Percentiles rank a stretch among this genome's conserved stretches.
phyloP scores from a whole-genome alignment of 1,140 invertebrate species.

The Augochlora pura region DNA sequence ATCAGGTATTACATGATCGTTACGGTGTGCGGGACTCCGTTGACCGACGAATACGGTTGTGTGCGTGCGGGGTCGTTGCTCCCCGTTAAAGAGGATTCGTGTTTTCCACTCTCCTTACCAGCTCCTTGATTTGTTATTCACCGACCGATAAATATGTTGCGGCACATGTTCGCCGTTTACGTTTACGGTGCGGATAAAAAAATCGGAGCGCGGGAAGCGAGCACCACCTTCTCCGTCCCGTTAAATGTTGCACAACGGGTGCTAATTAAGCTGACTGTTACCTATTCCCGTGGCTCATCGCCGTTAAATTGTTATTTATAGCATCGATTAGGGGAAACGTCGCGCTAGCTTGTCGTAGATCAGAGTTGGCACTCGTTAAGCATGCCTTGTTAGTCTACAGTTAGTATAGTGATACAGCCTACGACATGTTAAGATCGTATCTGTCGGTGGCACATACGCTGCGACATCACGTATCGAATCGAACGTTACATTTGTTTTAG shows the following conservation, averaged over 20 bases:
- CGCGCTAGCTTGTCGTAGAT: not conserved
- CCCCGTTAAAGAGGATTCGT: conserved; percentile 22
- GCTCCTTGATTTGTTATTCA: conserved; percentile 23
- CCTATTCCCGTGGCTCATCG: conserved; percentile 23
- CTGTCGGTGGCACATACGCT: too few species aligned
- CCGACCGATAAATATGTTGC: conserved; percentile 20
- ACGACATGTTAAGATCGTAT: not conserved
- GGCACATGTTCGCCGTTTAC: not conserved
- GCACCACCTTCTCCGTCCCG: not conserved
- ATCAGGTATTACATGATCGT: conserved; percentile 56
- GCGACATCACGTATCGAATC: too few species aligned
- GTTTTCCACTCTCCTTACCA: conserved; percentile 46
- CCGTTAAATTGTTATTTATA: conserved; percentile 42
- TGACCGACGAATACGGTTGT: conserved; percentile 27
- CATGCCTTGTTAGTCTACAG: not conserved
- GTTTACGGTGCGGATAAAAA: not conserved
- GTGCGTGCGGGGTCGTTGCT: conserved; percentile 34
- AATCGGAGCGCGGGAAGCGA: not conserved
- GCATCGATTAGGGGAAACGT: conserved; percentile 17
- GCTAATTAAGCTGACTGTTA: conserved; percentile 51
- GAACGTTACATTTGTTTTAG: too few species aligned
- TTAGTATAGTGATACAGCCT: too few species aligned
- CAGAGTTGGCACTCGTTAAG: conserved; percentile 1
- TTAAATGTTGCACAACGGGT: conserved; percentile 42
- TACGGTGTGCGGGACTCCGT: conserved; percentile 37